Evolutionary conservation across 2,888 invertebrate genomes (phyloP), one percentile per base, ranked within the genome.

Genomic region (Cheilosia scutellata): DNA sequence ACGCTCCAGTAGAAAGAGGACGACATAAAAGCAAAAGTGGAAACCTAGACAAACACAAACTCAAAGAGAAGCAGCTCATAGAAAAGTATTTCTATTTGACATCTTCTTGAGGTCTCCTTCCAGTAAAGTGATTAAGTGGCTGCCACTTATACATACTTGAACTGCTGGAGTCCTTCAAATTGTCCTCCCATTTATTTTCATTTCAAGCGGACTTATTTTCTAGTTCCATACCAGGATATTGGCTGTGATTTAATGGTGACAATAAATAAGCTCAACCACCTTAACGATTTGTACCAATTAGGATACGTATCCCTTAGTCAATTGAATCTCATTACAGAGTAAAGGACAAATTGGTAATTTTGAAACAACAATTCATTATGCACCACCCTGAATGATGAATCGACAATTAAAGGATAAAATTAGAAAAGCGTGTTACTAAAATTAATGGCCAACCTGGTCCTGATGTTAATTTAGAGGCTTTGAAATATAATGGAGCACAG

Each of bases 231-330:
- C 7, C 7, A 33, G 7, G 16, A 51, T 51, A 5, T 4, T 20
- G 9, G 53, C 53, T n/a, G 9, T 29, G 31, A 55, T 55, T 55
- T 5, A 31, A 55, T 16, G 55, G 13, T 7, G 55, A 29, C 55
- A 31, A 9, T 55, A 31, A 55, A 55, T 13, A 11, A n/a, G 3
- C 2, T 55, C 6, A n/a, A 44, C n/a, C 16, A 2, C 16, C 44
- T 6, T 16, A 16, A 37, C 9, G 4, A 37, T 37, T 37, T 11
- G 11, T 1, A 9, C 33, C 7, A 33, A 33, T 33, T 4, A 20
- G 16, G 16, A 16, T 6, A 47, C 44, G 7, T 44, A 47, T 47
- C 7, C 16, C 3, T 7, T 6, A n/a, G 44, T 16, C 5, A 47
- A 47, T 47, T 47, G 44, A 16, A 20, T 16, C 3, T 47, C 44